Percentiles rank a stretch among this genome's conserved stretches.
These are phyloP conservation scores for Australoheros scitulus DNA, from an alignment of 2,113 vertebrate genomes.

Conservation along the genomic window DNA sequence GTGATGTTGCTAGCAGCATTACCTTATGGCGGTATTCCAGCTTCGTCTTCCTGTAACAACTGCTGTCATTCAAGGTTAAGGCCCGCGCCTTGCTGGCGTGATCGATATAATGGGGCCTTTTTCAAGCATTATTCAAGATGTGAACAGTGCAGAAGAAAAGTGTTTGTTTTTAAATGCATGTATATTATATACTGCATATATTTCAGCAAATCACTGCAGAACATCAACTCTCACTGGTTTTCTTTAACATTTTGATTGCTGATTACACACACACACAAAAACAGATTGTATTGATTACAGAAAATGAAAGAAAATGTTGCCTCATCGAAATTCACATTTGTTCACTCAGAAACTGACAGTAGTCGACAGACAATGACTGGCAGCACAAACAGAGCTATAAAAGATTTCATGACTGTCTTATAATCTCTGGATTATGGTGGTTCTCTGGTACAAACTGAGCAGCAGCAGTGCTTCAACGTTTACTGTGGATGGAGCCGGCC, in stretches of 20 bases:
- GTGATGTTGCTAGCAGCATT: no score
- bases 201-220: no score
- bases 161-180: no score
- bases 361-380: background rate
- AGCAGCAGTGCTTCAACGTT: background rate
- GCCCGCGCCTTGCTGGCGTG: no score
- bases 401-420: background rate
- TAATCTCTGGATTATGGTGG: background rate
- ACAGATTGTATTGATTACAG: background rate
- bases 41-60: no score
- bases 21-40: no score
- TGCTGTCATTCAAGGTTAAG: no score
- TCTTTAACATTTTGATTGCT: background rate
- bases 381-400: background rate
- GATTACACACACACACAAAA: accelerated
- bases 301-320: background rate
- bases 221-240: background rate
- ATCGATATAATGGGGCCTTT: no score
- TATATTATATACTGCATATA: no score
- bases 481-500: background rate
- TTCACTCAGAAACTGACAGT: background rate
- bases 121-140: no score
- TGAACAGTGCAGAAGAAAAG: no score
- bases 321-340: background rate
- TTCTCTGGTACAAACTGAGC: background rate